Conservation (phyloP, 1,140 invertebrate genomes). For the Megalopta genalis region DNA sequence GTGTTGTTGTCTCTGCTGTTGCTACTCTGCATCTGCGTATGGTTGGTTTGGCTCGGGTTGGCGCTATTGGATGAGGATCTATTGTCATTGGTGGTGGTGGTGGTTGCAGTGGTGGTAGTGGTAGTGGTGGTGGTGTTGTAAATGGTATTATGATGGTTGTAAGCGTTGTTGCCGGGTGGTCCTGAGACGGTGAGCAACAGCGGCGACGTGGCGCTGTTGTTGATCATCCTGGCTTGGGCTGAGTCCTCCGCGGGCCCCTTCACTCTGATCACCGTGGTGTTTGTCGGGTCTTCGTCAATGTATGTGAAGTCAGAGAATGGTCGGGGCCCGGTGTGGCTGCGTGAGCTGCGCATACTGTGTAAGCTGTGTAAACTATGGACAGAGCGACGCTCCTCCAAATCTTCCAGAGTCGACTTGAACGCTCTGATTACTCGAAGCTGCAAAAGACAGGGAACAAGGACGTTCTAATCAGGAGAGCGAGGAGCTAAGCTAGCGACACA, state of each 20-base stretch:
- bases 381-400: constrained; percentile 98
- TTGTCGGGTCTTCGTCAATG: constrained; percentile 92
- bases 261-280: constrained; percentile 75
- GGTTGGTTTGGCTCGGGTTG: constrained; percentile 66
- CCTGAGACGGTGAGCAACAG: constrained; percentile 76
- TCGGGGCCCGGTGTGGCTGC: constrained; percentile 88
- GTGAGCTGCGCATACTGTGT: constrained; percentile 94
- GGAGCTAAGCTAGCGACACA: constrained; percentile 78
- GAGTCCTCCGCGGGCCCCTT: constrained; percentile 65
- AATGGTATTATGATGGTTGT: constrained; percentile 70
- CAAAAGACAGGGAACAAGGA: constrained; percentile 85
- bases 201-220: constrained; percentile 76
- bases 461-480: constrained; percentile 78
- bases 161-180: constrained; percentile 68
- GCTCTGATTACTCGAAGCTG: constrained; percentile 99
- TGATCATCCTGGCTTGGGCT: neutral
- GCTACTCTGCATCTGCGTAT: constrained; percentile 64
- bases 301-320: constrained; percentile 94
- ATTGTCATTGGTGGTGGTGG: constrained; percentile 65
- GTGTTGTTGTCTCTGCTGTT: constrained; percentile 69
- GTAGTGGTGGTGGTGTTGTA: constrained; percentile 49
- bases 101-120: no score
- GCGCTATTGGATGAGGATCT: constrained; percentile 68
- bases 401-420: constrained; percentile 99
- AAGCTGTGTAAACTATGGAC: constrained; percentile 98